Conservation (phyloP, 2,797 vertebrate genomes). For the Hephaestus fuliginosus region DNA sequence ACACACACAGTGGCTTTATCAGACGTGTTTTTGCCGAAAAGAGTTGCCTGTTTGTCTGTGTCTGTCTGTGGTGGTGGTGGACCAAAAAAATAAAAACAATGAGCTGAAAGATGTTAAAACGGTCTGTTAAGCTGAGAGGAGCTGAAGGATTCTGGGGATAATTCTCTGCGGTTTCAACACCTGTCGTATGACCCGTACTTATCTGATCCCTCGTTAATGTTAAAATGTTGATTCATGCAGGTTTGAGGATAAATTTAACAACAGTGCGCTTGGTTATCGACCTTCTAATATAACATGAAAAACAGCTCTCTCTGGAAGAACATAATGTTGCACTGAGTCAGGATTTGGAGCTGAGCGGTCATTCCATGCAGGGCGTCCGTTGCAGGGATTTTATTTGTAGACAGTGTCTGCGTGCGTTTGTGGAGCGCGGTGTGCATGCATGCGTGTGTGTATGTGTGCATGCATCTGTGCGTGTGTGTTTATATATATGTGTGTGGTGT, state of each 20-base stretch:
- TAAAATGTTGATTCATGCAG: background rate
- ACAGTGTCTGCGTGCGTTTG: constrained; percentile 6
- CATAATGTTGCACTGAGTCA: constrained; percentile 14
- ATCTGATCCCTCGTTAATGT: background rate
- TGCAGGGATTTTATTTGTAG: too few relatives aligned
- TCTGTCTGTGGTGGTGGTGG: background rate
- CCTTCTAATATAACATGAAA: constrained; percentile 2
- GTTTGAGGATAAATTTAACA: background rate
- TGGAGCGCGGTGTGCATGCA: constrained; percentile 24
- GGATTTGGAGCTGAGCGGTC: constrained; percentile 40
- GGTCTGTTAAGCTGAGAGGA: background rate
- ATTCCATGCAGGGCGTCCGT: constrained; percentile 13
- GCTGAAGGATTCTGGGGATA: too few relatives aligned
- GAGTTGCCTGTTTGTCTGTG: too few relatives aligned
- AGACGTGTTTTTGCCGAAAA: background rate
- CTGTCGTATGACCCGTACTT: background rate
- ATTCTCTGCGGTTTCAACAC: background rate
- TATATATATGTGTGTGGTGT: background rate
- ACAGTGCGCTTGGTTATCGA: background rate
- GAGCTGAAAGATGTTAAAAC: background rate
- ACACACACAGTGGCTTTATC: background rate
- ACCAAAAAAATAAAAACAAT: background rate
- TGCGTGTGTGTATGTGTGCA: constrained; percentile 18
- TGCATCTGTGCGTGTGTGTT: background rate
- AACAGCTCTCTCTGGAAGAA: background rate